Evolutionary conservation across 2,888 invertebrate species (phyloP), one percentile per base, ranked within the genome.

Genomic region (Limenitis camilla): DNA sequence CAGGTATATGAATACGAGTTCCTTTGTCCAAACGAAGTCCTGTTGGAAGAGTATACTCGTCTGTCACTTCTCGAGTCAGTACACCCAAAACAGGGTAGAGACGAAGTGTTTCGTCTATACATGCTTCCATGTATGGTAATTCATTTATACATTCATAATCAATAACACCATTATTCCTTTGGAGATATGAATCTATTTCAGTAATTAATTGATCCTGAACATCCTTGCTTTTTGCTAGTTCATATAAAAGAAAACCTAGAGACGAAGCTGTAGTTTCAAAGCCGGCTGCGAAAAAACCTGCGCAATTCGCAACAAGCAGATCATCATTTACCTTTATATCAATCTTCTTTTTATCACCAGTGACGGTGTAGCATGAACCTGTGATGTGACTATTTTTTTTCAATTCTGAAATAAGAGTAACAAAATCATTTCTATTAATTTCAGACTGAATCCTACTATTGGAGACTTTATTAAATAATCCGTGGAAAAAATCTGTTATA

Each of bases 291-390:
- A 80, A 81, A 41, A 92, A 89, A 0, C 86, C 60, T 6, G 88
- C 72, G 3, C 89, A 85, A 52, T 91, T 90, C 0, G 89, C 82
- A 0, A 85, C 77, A 5, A 91, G 59, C 35, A 90, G 65, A 3
- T 86, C 75, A 8, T 88, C 65, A 0, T 79, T 71, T 0, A 89
- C 63, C 3, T 72, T 65, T 0, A 82, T 32, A 0, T 55, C 11
- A 1, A 67, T 47, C 19, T 62, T 70, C 6, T 69, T 64, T 0
- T 57, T 58, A 1, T 53, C 62, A 0, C 63, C 67, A 4, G 52
- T 56, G 40, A 49, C 70, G 59, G 69, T 59, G 35, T 72, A 75
- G 0, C 41, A 65, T 27, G 79, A 57, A 0, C 79, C 80, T 2
- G 55, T 58, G 27, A 81, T 62, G 9, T 49, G 59, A 5, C 69